Evolutionary conservation across 2,797 vertebrate species (phyloP).

Genomic region (Pseudopleuronectes americanus): DNA sequence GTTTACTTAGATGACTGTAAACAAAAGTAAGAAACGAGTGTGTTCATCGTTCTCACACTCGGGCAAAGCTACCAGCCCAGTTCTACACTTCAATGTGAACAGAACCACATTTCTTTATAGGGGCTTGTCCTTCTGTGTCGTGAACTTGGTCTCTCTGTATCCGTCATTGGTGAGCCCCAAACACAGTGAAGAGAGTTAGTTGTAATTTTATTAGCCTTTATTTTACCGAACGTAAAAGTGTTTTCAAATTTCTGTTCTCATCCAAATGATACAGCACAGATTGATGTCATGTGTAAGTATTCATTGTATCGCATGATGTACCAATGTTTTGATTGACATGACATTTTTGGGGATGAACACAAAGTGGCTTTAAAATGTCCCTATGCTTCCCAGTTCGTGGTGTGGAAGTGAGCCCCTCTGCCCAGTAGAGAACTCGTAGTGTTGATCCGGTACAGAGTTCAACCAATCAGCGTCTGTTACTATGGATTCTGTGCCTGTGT

Average conservation of each 20-base stretch:
- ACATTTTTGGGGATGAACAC: slow-evolving; percentile 15
- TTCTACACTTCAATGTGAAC: slow-evolving; percentile 8
- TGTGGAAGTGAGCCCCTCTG: slow-evolving; percentile 19
- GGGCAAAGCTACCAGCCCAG: slow-evolving; percentile 9
- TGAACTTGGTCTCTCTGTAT: slow-evolving; percentile 17
- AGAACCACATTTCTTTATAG: slow-evolving; percentile 27
- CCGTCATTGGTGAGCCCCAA: slow-evolving; percentile 44
- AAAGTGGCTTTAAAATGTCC: slow-evolving; percentile 17
- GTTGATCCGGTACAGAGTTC: slow-evolving; percentile 4
- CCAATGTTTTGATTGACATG: slow-evolving; percentile 27
- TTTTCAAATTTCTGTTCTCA: slow-evolving; percentile 48
- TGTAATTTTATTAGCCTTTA: slow-evolving; percentile 39
- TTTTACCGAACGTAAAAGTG: slow-evolving; percentile 37
- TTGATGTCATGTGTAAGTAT: slow-evolving; percentile 68
- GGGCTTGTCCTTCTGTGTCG: slow-evolving; percentile 53
- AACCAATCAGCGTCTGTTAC: slow-evolving; percentile 18
- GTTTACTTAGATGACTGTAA: slow-evolving; percentile 29
- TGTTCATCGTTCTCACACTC: slow-evolving; percentile 3
- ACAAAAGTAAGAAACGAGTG: slow-evolving; percentile 16
- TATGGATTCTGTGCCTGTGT: slow-evolving; percentile 32
- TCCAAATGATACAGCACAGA: slow-evolving; percentile 58
- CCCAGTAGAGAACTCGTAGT: slow-evolving; percentile 4
- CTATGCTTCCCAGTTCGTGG: slow-evolving; percentile 12
- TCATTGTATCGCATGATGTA: slow-evolving; percentile 31
- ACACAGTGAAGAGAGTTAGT: slow-evolving; percentile 30